Conservation (phyloP, 2,888 invertebrate species). For the Callinectes sapidus region DNA sequence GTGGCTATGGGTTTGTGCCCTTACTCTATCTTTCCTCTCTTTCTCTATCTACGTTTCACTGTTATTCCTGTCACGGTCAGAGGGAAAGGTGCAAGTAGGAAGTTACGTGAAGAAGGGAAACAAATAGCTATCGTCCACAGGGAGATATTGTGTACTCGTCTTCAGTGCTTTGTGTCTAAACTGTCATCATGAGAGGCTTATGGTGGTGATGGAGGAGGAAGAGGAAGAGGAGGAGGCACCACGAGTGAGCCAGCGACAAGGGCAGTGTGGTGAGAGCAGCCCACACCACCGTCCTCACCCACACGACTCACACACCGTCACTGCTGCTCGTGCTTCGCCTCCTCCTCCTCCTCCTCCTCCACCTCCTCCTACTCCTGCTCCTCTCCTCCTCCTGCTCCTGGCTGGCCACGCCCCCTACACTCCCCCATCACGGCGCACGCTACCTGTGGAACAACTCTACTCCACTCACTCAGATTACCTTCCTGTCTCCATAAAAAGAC, state of each 20-base stretch:
- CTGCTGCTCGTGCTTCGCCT: not conserved
- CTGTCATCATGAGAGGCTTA: not conserved
- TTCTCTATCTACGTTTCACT: not conserved
- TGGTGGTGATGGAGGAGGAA: not conserved
- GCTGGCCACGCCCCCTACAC: conserved; percentile 10
- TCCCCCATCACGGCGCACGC: conserved; percentile 12
- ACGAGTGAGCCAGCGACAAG: not conserved
- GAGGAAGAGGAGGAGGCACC: not conserved
- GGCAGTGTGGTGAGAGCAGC: conserved; percentile 21
- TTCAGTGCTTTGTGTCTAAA: not conserved
- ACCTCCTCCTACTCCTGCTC: not conserved
- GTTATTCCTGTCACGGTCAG: not conserved
- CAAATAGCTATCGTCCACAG: not conserved
- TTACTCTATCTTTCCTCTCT: not conserved
- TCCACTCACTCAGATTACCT: not conserved
- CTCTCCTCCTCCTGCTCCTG: not conserved
- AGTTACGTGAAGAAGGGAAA: not conserved
- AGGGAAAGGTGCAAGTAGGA: not conserved
- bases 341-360: conserved; percentile 6
- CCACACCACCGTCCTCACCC: conserved; percentile 22
- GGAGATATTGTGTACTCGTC: not conserved
- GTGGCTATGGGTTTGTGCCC: not conserved
- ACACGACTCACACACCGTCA: conserved; percentile 27
- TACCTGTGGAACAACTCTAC: conserved; percentile 6
- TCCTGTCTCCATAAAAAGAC: not conserved